phyloP scores from a whole-genome alignment of 2,888 invertebrate genomes.

The Hirtodrosophila confusa region DNA sequence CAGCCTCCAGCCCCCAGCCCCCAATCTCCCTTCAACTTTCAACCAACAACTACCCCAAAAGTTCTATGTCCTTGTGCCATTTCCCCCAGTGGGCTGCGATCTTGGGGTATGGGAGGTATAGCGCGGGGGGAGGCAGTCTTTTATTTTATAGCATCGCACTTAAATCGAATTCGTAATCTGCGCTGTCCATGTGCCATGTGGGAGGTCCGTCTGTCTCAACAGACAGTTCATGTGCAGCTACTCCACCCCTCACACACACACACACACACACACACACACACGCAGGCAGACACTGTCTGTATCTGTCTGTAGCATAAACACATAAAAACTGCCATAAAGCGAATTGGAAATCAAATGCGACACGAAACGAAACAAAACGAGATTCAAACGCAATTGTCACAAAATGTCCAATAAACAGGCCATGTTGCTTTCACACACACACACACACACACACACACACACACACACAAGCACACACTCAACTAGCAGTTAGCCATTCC shows the following conservation, averaged over 20 bases:
- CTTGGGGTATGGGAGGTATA: not conserved
- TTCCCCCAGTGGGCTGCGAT: not conserved
- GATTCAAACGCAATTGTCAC: constrained; percentile 60
- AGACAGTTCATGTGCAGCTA: constrained; percentile 26
- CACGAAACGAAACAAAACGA: constrained; percentile 38
- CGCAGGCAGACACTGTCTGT: constrained; percentile 5
- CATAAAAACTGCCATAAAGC: constrained; percentile 78
- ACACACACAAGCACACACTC: not conserved
- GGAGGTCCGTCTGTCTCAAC: constrained; percentile 30
- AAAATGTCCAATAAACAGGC: constrained; percentile 70
- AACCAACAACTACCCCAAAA: not conserved
- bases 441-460: constrained; percentile 3
- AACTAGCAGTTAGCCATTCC: constrained; percentile 12
- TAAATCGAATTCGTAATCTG: constrained; percentile 75
- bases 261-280: constrained; percentile 5
- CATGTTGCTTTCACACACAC: constrained; percentile 13
- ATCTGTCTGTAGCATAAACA: constrained; percentile 63
- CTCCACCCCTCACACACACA: not conserved
- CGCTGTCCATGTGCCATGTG: constrained; percentile 47
- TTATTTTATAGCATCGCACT: constrained; percentile 76
- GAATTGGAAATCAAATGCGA: constrained; percentile 78
- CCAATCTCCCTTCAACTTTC: no score
- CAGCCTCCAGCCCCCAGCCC: no score
- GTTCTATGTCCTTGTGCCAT: not conserved
- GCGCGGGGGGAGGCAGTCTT: constrained; percentile 36